These are phyloP conservation scores for Idris sp. DNA, from an alignment of 1,140 invertebrate genomes.

Conservation along the genomic window DNA sequence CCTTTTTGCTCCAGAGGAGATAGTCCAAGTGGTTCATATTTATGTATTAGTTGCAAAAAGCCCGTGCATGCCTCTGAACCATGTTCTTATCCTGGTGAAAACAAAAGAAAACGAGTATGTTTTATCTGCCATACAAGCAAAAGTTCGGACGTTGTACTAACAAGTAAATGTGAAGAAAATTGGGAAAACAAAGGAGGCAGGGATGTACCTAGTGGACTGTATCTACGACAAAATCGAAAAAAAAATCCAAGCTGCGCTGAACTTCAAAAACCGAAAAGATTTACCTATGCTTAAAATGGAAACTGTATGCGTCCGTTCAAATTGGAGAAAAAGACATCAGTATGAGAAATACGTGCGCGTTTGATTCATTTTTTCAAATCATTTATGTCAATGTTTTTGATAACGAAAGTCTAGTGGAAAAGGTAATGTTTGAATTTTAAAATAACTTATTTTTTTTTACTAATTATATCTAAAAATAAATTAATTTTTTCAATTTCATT, in stretches of 20 bases:
- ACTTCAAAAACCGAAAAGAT: neutral
- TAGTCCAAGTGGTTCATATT: neutral
- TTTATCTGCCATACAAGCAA: neutral
- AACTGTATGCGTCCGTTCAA: neutral
- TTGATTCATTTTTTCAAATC: neutral
- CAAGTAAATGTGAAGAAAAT: neutral
- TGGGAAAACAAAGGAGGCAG: slow-evolving; percentile 1
- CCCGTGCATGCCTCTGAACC: neutral
- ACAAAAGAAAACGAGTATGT: neutral
- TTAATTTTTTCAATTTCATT: too few species aligned
- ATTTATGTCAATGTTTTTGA: neutral
- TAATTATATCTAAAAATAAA: too few species aligned
- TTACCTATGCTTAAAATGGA: neutral
- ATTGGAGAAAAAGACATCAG: neutral
- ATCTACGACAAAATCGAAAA: neutral
- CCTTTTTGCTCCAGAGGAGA: neutral
- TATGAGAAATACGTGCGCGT: neutral
- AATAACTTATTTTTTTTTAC: too few species aligned
- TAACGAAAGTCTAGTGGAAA: neutral
- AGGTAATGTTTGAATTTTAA: slow-evolving; percentile 3
- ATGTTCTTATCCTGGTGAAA: neutral
- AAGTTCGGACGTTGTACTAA: neutral
- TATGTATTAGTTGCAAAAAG: neutral
- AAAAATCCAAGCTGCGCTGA: neutral
- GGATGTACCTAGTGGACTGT: neutral